Percentiles rank a stretch among this genome's conserved stretches.
phyloP scores from a whole-genome alignment of 1,140 invertebrate genomes.

The Tetraneura akinire region DNA sequence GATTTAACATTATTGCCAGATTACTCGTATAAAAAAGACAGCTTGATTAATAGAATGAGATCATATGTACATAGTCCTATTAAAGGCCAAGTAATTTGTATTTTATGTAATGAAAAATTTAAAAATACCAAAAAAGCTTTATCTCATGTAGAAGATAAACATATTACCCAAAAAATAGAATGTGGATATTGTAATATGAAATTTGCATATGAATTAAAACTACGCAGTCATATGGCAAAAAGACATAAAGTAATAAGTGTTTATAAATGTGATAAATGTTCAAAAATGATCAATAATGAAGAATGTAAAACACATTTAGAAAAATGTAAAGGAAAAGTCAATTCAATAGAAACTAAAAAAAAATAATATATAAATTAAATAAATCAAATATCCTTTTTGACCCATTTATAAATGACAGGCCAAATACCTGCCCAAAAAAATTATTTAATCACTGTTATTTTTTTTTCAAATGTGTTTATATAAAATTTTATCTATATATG shows the following conservation, averaged over 20 bases:
- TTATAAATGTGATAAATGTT: slow-evolving; percentile 41
- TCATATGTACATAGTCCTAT: neutral
- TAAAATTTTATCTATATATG: no score
- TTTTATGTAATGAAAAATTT: slow-evolving; percentile 29
- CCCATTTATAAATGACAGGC: no score
- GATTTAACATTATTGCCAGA: slow-evolving; percentile 27
- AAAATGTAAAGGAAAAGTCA: slow-evolving; percentile 10
- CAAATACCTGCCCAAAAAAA: no score
- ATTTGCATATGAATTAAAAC: slow-evolving; percentile 40
- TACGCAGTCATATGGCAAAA: slow-evolving; percentile 44
- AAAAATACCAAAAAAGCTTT: slow-evolving; percentile 35
- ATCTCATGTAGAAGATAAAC: slow-evolving; percentile 41
- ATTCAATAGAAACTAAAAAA: slow-evolving; percentile 6
- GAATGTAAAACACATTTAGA: slow-evolving; percentile 13
- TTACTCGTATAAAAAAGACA: slow-evolving; percentile 39
- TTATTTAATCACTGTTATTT: no score
- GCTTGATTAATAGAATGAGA: slow-evolving; percentile 19
- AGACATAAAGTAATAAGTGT: slow-evolving; percentile 34
- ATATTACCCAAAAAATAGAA: slow-evolving; percentile 12
- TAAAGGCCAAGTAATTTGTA: slow-evolving; percentile 18
- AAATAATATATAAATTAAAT: neutral
- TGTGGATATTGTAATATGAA: slow-evolving; percentile 46
- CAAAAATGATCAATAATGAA: slow-evolving; percentile 39
- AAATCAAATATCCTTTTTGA: no score
- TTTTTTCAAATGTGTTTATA: neutral